These are phyloP conservation scores for Sardina pilchardus DNA, from an alignment of 2,113 vertebrate genomes.

Conservation along the genomic window DNA sequence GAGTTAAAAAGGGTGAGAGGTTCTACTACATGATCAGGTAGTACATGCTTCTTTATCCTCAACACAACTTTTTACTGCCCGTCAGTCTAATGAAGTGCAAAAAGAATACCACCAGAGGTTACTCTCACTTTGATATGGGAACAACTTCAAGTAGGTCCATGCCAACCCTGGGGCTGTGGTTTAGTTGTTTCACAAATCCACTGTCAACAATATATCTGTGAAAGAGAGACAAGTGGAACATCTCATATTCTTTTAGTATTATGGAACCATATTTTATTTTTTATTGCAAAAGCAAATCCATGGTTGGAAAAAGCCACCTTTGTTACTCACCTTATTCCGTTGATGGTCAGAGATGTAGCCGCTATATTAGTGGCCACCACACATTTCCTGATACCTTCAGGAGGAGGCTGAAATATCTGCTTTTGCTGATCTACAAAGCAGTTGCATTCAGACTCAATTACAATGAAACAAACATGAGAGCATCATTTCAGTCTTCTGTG, in stretches of 20 bases:
- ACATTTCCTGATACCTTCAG: slow-evolving; percentile 88
- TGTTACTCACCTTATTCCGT: slow-evolving; percentile 82
- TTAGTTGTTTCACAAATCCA: slow-evolving; percentile 96
- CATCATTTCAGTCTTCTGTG: not conserved
- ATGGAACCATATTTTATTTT: not conserved
- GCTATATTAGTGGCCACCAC: slow-evolving; percentile 96
- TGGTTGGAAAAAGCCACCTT: not conserved
- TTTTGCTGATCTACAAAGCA: slow-evolving; percentile 85
- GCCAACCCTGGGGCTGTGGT: slow-evolving; percentile 90
- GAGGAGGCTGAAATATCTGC: slow-evolving; percentile 91
- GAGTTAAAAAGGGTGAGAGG: not conserved
- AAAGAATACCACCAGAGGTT: not conserved
- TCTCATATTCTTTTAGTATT: not conserved
- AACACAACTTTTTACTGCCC: not conserved
- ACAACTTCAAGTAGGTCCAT: slow-evolving; percentile 94
- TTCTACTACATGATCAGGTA: not conserved
- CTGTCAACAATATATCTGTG: slow-evolving; percentile 91
- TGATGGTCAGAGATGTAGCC: slow-evolving; percentile 93
- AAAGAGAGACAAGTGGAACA: not conserved
- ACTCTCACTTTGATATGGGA: slow-evolving; percentile 90
- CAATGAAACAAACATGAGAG: not conserved
- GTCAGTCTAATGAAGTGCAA: not conserved
- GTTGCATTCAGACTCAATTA: not conserved
- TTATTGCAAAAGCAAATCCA: not conserved
- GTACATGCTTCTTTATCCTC: not conserved